Percentiles rank a stretch among this genome's conserved stretches.
Evolutionary conservation across 2,888 invertebrate genomes (phyloP).

Genomic region (Cryptus viduatorius): DNA sequence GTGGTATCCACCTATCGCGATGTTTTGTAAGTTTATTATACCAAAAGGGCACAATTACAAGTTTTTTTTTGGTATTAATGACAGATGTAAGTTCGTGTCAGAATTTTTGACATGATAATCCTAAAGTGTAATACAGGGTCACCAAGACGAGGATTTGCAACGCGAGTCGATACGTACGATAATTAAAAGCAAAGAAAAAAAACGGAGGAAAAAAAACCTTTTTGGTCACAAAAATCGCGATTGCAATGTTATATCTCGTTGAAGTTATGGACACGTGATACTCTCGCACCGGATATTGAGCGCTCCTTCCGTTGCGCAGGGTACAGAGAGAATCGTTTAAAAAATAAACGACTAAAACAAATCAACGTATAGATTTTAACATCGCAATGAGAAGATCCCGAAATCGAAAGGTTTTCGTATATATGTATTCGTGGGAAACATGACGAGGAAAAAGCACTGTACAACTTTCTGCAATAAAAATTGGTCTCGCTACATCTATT

Average conservation of each 20-base stretch:
- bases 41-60: background rate
- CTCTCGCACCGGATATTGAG: background rate
- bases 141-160: no score
- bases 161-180: no score
- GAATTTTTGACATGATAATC: background rate
- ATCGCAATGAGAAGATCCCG: background rate
- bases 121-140: no score
- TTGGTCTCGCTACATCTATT: slow-evolving; percentile 12
- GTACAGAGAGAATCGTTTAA: background rate
- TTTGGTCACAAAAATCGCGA: no score
- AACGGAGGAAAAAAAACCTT: no score
- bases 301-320: background rate
- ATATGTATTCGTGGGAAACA: background rate
- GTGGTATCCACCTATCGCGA: background rate
- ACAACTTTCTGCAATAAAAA: slow-evolving; percentile 35
- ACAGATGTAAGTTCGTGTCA: background rate
- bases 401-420: background rate
- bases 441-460: background rate
- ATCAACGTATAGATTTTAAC: slow-evolving; percentile 6
- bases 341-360: background rate
- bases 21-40: background rate
- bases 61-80: background rate
- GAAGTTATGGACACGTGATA: background rate
- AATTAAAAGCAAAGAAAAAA: no score
- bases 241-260: no score